Evolutionary conservation across 2,888 invertebrate species (phyloP).

Genomic region (Dysmachus trigonus): DNA sequence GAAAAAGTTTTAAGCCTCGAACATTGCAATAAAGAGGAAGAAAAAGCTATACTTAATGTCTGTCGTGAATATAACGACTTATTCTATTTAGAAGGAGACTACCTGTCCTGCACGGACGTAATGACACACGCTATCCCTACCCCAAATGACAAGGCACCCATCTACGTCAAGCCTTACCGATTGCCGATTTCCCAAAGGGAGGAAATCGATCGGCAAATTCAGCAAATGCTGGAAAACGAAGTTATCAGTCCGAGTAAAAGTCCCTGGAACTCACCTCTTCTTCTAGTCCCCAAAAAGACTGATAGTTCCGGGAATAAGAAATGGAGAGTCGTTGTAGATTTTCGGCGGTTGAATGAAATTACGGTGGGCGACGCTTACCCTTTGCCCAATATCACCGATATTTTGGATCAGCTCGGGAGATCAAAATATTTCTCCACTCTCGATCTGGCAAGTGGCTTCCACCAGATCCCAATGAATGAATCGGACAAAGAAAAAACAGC

Average conservation of each 20-base stretch:
- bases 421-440: conserved; percentile 58
- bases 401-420: conserved; percentile 58
- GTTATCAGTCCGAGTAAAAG: conserved; percentile 54
- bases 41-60: no score
- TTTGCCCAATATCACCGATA: conserved; percentile 57
- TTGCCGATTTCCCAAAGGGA: conserved; percentile 35
- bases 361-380: conserved; percentile 58
- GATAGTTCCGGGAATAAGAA: conserved; percentile 53
- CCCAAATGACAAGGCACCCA: not conserved
- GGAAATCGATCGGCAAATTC: conserved; percentile 51
- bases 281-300: conserved; percentile 56
- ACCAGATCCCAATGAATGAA: conserved; percentile 54
- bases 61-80: conserved; percentile 51
- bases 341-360: conserved; percentile 56
- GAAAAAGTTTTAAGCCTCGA: not conserved
- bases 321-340: conserved; percentile 43
- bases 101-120: conserved; percentile 54
- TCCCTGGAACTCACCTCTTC: conserved; percentile 50
- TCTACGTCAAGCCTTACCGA: conserved; percentile 42
- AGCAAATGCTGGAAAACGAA: conserved; percentile 53
- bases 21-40: no score
- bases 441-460: conserved; percentile 59
- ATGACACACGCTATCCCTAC: not conserved
- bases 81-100: conserved; percentile 51
- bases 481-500: conserved; percentile 56